These are phyloP conservation scores for Wiebesia pumilae DNA, from an alignment of 1,140 invertebrate genomes.

Conservation along the genomic window DNA sequence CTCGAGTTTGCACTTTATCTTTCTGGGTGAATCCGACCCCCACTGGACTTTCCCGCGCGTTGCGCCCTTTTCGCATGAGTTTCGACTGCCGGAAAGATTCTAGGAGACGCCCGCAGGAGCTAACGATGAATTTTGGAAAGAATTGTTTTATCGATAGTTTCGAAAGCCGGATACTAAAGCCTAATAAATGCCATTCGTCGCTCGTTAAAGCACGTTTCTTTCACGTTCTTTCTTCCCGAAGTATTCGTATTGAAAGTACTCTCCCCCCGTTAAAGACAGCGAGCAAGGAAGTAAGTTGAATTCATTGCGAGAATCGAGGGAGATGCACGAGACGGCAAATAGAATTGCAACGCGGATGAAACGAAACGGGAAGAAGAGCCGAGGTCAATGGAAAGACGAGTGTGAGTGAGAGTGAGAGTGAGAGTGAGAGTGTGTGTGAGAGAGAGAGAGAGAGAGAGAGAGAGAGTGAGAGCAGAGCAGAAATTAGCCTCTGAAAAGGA, in stretches of 20 bases:
- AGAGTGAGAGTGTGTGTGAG: too few species aligned
- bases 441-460: too few species aligned
- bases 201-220: neutral
- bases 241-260: too few species aligned
- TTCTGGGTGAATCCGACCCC: neutral
- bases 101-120: neutral
- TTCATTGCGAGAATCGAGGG: too few species aligned
- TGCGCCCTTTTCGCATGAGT: neutral
- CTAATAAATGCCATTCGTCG: too few species aligned
- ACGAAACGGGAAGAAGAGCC: slow-evolving; percentile 17
- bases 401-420: too few species aligned
- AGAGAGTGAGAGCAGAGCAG: slow-evolving; percentile 39
- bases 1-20: neutral
- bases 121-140: too few species aligned
- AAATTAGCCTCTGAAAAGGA: slow-evolving; percentile 24
- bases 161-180: too few species aligned
- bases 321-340: neutral
- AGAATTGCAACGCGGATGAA: neutral
- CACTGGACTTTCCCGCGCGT: neutral
- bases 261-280: too few species aligned
- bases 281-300: too few species aligned
- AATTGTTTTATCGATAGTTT: too few species aligned
- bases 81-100: neutral
- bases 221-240: too few species aligned
- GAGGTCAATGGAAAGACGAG: slow-evolving; percentile 50